Evolutionary conservation across 2,113 vertebrate genomes (phyloP).

Genomic region (Melanotaenia duboulayi): DNA sequence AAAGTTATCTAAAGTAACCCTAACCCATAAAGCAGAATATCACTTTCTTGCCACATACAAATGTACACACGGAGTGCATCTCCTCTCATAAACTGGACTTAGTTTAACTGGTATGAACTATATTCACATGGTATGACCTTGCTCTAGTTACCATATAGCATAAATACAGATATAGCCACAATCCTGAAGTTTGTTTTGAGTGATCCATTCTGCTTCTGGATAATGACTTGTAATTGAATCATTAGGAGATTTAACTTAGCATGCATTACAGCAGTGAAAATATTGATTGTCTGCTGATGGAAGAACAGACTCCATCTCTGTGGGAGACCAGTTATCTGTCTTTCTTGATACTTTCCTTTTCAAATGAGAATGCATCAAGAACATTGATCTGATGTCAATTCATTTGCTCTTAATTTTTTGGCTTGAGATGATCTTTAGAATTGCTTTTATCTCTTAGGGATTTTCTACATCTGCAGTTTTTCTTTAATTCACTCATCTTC

Average conservation of each 20-base stretch:
- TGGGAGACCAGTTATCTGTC: conserved; percentile 10
- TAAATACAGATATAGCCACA: background rate
- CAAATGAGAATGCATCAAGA: background rate
- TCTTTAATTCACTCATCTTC: background rate
- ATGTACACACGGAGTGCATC: background rate
- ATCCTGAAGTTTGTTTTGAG: background rate
- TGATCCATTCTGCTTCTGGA: conserved; percentile 22
- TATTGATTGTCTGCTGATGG: conserved; percentile 41
- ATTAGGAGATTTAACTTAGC: conserved; percentile 43
- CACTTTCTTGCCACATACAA: background rate
- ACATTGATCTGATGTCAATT: background rate
- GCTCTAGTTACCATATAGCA: background rate
- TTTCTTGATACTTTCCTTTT: conserved; percentile 6
- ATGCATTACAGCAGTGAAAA: conserved; percentile 43
- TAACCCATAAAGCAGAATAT: background rate
- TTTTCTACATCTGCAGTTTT: background rate
- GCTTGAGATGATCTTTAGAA: background rate
- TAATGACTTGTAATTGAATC: conserved; percentile 35
- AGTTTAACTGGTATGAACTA: background rate
- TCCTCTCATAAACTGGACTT: background rate
- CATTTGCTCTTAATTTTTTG: background rate
- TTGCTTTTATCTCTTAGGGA: background rate
- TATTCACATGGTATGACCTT: background rate
- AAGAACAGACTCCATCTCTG: conserved; percentile 7
- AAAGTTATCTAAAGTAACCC: no score